Evolutionary conservation across 2,113 vertebrate genomes (phyloP), one percentile per base, ranked within the genome.

Genomic region (Indicator maculatus): DNA sequence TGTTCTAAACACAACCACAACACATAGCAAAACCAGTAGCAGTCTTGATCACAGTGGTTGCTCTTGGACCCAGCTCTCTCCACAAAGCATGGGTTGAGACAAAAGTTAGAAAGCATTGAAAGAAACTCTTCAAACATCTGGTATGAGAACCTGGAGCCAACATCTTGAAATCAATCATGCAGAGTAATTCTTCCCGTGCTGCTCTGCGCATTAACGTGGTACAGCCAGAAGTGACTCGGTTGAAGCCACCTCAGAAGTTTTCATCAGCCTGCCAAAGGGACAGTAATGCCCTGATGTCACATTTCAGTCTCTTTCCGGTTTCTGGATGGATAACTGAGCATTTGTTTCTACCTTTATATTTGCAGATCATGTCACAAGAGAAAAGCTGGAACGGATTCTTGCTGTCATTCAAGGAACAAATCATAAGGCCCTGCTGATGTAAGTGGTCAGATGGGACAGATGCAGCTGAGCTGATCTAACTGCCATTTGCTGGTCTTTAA

Each of bases 371-470:
- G 97, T 99, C 86, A 99, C 98, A 11, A 97, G 93, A 95, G 99
- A 99, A 88, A 99, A 98, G 88, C 95, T 99, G 92, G 98, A 99
- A 55, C 97, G 96, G 84, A 98, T 99, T 60, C 94, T 99, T 3
- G 98, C 99, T 6, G 96, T 99, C 96, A 98, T 99, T 96, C 98
- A 99, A 90, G 99, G 99, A 94, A 98, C 97, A 91, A 98, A 99
- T 95, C 99, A 98, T 83, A 99, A 99, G 96, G 98, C 99, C 8
- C 93, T 99, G 95, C 97, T 99, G 92, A 97, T 41, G 99, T 99
- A 97, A 2, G 98, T 97, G 66, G 74, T 83, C 45, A 24, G 1
- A 0, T 4, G 38, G 55, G 33, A 88, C 23, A 26, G 67, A 76
- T 5, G 56, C 44, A 85, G 56, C 59, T 85, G 76, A 47, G 36